phyloP scores from a whole-genome alignment of 2,888 invertebrate genomes.

The Mamestra brassicae region DNA sequence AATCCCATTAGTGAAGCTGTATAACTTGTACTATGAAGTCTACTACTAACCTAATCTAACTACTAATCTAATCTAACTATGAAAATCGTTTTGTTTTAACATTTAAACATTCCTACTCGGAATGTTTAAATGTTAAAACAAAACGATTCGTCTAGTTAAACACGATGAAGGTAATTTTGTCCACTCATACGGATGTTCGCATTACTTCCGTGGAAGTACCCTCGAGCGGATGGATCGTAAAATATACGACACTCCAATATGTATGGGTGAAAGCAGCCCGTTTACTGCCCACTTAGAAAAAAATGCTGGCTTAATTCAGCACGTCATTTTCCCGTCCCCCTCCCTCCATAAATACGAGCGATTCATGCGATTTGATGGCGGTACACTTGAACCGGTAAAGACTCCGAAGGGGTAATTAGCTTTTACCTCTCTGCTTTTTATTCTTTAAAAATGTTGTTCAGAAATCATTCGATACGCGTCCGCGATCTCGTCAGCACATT shows the following conservation, averaged over 20 bases:
- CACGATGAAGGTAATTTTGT: constrained; percentile 84
- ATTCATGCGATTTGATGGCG: constrained; percentile 85
- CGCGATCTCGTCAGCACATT: constrained; percentile 67
- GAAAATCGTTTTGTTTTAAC: constrained; percentile 65
- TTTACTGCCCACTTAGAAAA: constrained; percentile 89
- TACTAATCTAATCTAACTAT: too few species aligned
- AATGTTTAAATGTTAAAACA: constrained; percentile 60
- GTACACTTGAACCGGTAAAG: constrained; percentile 78
- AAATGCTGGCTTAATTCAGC: constrained; percentile 89
- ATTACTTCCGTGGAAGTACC: constrained; percentile 78
- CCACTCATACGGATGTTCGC: constrained; percentile 84
- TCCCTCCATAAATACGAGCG: constrained; percentile 83
- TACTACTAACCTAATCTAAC: too few species aligned
- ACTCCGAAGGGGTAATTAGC: constrained; percentile 82
- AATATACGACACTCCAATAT: constrained; percentile 89
- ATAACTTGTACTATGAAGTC: not conserved
- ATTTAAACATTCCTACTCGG: constrained; percentile 42
- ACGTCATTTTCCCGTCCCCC: constrained; percentile 80
- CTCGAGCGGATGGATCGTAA: constrained; percentile 87
- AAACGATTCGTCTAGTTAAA: constrained; percentile 78
- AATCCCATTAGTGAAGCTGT: not conserved
- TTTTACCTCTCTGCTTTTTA: constrained; percentile 71
- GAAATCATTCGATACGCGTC: constrained; percentile 64
- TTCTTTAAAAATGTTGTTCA: constrained; percentile 50
- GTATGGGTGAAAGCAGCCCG: constrained; percentile 84